phyloP scores from a whole-genome alignment of 2,888 invertebrate species.

The Acrocyrtus sp. region DNA sequence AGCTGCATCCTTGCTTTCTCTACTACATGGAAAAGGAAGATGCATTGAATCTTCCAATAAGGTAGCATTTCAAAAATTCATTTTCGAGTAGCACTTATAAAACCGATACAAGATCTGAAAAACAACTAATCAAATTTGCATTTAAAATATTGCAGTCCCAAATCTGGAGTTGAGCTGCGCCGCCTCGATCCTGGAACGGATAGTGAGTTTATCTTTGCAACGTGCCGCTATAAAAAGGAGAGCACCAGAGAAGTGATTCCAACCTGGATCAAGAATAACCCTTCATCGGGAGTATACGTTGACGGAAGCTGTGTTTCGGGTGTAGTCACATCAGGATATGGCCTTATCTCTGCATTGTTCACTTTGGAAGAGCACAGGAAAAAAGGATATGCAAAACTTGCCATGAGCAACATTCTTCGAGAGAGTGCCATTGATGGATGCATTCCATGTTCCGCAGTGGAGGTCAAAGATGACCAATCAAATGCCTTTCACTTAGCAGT shows the following conservation, averaged over 20 bases:
- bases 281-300: constrained; percentile 26
- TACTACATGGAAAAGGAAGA: constrained; percentile 21
- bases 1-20: constrained; percentile 31
- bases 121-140: too few relatives aligned
- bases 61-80: too few relatives aligned
- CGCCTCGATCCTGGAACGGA: background rate
- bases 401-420: constrained; percentile 15
- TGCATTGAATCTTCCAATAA: background rate
- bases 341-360: constrained; percentile 17
- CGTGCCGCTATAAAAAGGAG: background rate
- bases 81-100: too few relatives aligned
- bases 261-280: too few relatives aligned
- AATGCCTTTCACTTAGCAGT: constrained; percentile 15
- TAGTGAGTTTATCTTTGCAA: background rate
- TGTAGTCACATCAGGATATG: background rate
- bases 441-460: constrained; percentile 31
- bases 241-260: background rate
- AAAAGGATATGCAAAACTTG: constrained; percentile 24
- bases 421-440: constrained; percentile 21
- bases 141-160: too few relatives aligned
- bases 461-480: constrained; percentile 16
- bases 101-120: too few relatives aligned
- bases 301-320: constrained; percentile 24
- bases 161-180: background rate
- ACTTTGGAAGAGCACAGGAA: constrained; percentile 20